These are phyloP conservation scores for Chaenocephalus aceratus DNA, from an alignment of 2,113 vertebrate genomes.

Conservation along the genomic window DNA sequence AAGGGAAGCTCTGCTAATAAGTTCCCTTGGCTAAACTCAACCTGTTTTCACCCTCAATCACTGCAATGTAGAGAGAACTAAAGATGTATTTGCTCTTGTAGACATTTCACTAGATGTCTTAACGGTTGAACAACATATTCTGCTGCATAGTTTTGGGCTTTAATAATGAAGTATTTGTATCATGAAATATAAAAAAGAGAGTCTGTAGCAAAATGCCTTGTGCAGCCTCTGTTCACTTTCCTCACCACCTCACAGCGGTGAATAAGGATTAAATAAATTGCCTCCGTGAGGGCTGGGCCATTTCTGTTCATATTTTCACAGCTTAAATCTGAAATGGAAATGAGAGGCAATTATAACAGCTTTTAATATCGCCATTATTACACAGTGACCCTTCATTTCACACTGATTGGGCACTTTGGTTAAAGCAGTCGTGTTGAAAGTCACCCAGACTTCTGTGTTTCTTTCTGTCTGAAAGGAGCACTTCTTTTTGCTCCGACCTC, in stretches of 20 bases:
- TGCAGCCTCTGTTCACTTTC: constrained; percentile 18
- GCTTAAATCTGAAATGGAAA: constrained; percentile 72
- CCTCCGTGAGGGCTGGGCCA: constrained; percentile 21
- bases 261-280: constrained; percentile 62
- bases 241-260: constrained; percentile 43
- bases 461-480: constrained; percentile 60
- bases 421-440: constrained; percentile 68
- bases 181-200: constrained; percentile 27
- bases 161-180: constrained; percentile 35
- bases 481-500: constrained; percentile 76
- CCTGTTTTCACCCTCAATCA: constrained; percentile 61
- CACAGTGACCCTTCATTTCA: constrained; percentile 65
- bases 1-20: constrained; percentile 71
- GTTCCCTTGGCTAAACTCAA: constrained; percentile 70
- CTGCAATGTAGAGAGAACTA: constrained; percentile 32
- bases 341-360: constrained; percentile 64
- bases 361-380: constrained; percentile 70
- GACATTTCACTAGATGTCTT: constrained; percentile 28
- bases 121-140: constrained; percentile 19
- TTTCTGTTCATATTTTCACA: constrained; percentile 56
- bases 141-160: not conserved
- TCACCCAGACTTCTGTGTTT: constrained; percentile 67
- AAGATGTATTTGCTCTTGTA: constrained; percentile 48
- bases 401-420: constrained; percentile 57
- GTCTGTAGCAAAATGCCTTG: constrained; percentile 3